Base-by-base conservation (phyloP, 2,797 vertebrate genomes). In the Gambusia yucatana region DNA sequence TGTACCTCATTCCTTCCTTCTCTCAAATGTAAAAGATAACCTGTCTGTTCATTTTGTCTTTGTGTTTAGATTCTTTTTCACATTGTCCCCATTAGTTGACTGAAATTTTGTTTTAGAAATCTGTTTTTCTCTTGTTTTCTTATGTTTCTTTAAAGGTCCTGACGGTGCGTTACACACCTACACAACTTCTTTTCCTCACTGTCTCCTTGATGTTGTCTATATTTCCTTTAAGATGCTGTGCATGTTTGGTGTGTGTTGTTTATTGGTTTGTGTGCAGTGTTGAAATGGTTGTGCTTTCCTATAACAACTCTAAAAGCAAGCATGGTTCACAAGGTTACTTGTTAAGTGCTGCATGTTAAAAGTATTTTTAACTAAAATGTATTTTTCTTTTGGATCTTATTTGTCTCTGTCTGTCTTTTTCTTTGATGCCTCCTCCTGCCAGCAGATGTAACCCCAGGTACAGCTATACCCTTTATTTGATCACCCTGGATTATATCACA, bases 391-490 rank as follows among this genome's bases (percentile, higher is more conserved):
- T 20, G 22, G 48, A 65, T 7, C 52, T 90, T 63, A 89, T 82
- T 79, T 86, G 67, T 80, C 41, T 89, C 46, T 87, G 44, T 86
- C 46, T 80, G 77, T 73, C 72, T 92, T 90, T 84, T 83, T 73
- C 87, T 75, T 79, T 82, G 72, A 81, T 75, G 57, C 39, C 14
- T 82, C 28, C 63, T 86, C 67, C 87, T 22, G 73, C 57, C 84
- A 78, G 70, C 88, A 96, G 96, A 96, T 36, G n/a, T 79, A 33
- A 84, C 70, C 48, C 93, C 95, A 95, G 96, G 96, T 96, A 95
- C 70, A 52, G 72, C 63, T 47, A 69, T 20, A 0, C 13, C 63
- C 63, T 63, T 78, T 79, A 41, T 75, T 69, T 73, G 7, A n/a
- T 75, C 55, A 75, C 50, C 57, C 28, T n/a, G 33, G 70, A 41